A percentile compares a stretch with the other conserved stretches of the same genome.
Conservation (phyloP, 2,797 vertebrate genomes). For the Heteromormyrus szaboi region DNA sequence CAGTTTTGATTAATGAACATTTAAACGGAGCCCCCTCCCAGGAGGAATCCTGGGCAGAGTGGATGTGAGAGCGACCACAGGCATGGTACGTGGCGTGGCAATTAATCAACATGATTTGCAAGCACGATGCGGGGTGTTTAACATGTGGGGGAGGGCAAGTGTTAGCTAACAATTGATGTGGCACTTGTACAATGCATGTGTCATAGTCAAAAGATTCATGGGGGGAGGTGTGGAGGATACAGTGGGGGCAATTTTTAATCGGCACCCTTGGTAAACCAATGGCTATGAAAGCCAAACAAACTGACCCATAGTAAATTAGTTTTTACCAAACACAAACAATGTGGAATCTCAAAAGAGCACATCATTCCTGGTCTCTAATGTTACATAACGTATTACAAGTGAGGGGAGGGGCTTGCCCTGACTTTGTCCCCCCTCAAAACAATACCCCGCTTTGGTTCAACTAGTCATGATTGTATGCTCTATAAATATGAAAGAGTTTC, state of each 20-base stretch:
- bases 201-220: not conserved
- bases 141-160: not conserved
- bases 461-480: not conserved
- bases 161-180: not conserved
- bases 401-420: not conserved
- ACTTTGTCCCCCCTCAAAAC: not conserved
- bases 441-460: not conserved
- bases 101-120: conserved; percentile 5
- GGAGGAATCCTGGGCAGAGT: not conserved
- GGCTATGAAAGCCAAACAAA: not conserved
- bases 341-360: not conserved
- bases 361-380: not conserved
- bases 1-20: not conserved
- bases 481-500: not conserved
- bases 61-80: not conserved
- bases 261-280: not conserved
- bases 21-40: not conserved
- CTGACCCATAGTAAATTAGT: not conserved
- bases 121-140: not conserved
- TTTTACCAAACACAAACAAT: not conserved
- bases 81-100: not conserved
- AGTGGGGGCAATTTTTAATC: not conserved
- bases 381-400: not conserved
- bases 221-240: not conserved
- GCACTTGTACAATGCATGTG: conserved; percentile 2